Conservation (phyloP, 2,113 vertebrate species). For the Peucedramus taeniatus region DNA sequence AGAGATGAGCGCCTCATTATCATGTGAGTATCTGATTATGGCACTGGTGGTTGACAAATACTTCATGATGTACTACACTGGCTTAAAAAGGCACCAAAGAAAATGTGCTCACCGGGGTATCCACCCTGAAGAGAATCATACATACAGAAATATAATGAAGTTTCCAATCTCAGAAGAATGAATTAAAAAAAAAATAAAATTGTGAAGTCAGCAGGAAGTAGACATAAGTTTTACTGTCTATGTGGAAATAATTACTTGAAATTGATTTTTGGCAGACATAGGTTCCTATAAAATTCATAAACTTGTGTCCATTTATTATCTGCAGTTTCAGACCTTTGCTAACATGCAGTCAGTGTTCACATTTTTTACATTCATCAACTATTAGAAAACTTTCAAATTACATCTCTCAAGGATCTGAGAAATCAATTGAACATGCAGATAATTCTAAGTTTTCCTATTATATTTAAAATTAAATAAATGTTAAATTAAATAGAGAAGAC, state of each 20-base stretch:
- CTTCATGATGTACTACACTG: neutral
- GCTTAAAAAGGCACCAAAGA: neutral
- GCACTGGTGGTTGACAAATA: neutral
- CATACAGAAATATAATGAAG: neutral
- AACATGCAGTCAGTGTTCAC: neutral
- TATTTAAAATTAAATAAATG: neutral
- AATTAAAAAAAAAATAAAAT: neutral
- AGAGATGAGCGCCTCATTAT: neutral
- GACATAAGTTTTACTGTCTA: neutral
- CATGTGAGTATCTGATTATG: neutral
- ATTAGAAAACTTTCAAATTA: neutral
- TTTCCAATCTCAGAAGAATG: neutral
- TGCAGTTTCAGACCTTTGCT: neutral
- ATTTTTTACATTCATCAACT: neutral
- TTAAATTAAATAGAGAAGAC: neutral
- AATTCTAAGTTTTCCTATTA: neutral
- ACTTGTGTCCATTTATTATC: neutral
- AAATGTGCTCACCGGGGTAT: neutral
- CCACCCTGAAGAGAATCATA: neutral
- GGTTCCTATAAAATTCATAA: neutral
- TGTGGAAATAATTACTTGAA: neutral
- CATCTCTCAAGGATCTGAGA: neutral
- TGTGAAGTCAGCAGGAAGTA: neutral
- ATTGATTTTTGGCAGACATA: neutral
- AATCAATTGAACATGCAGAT: neutral